Base-by-base conservation (phyloP, 2,113 vertebrate genomes). In the Gasterosteus nipponicus region DNA sequence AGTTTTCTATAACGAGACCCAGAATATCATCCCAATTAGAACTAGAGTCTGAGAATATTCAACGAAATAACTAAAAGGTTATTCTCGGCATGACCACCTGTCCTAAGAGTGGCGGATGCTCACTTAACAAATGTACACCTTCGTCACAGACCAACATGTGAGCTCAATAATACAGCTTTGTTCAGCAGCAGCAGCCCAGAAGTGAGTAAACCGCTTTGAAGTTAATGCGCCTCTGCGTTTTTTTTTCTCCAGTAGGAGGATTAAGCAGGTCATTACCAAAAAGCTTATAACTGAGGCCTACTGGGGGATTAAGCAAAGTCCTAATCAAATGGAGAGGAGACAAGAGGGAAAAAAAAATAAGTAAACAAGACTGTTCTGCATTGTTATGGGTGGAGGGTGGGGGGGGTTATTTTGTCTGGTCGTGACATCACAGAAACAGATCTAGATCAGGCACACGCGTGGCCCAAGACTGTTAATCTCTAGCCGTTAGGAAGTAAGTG, bases 201-300 rank as follows among this genome's bases (percentile, higher is more conserved):
- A 88, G 66, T 68, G 60, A 89, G 81, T 83, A 88, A 90, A 93
- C 89, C 86, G 86, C 90, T 92, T 85, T 91, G 81, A 88, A 86
- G 81, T 85, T 90, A 93, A 92, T 87, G 82, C 57, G 70, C 75
- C 80, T 85, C 82, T 89, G 83, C 86, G 89, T 84, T 93, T 90
- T 87, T 91, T 90, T 87, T 91, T 90, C 87, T 73, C 69, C 19
- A 68, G 77, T 84, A 69, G 65, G 38, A 78, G 84, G 94, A 93
- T 92, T 93, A 93, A 69, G 69, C 79, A 88, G 83, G 90, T 92
- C 92, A 92, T 95, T 93, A 91, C 88, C 69, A 87, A 87, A 92
- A 89, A 88, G 90, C 88, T 91, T 92, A 82, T 67, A 81, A 87
- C 89, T 83, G 64, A 80, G 67, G 77, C 70, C 89, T 85, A 75